Conservation (phyloP, 2,113 vertebrate species). For the Leuciscus idus region DNA sequence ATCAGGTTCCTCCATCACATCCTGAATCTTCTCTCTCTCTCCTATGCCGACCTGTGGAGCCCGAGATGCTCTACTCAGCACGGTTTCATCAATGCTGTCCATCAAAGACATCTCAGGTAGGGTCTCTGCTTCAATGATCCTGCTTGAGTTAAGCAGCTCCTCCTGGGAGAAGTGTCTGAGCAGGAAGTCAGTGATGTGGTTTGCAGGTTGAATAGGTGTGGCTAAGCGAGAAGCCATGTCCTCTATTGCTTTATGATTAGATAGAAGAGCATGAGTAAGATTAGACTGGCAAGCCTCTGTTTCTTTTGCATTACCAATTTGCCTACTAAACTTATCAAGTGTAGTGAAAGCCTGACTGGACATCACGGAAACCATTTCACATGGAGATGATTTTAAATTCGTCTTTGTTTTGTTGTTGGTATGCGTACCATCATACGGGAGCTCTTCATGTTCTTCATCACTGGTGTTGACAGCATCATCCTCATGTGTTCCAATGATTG, state of each 20-base stretch:
- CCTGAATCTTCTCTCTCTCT: slow-evolving; percentile 1
- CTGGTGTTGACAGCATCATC: slow-evolving; percentile 70
- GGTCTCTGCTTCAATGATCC: slow-evolving; percentile 82
- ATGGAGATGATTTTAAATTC: neutral
- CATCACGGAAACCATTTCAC: neutral
- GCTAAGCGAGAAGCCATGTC: neutral
- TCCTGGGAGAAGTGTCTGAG: slow-evolving; percentile 78
- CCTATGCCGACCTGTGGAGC: neutral
- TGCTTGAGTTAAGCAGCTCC: slow-evolving; percentile 67
- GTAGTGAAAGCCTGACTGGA: neutral
- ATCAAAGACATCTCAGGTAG: slow-evolving; percentile 81
- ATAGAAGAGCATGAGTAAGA: slow-evolving; percentile 5
- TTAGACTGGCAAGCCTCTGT: neutral
- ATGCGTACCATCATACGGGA: slow-evolving; percentile 76
- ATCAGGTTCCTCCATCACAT: neutral
- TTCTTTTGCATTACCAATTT: neutral
- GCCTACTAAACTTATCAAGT: neutral
- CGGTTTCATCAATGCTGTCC: slow-evolving; percentile 77
- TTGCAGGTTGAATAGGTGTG: slow-evolving; percentile 47
- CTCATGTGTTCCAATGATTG: slow-evolving; percentile 34
- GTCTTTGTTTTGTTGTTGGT: slow-evolving; percentile 58
- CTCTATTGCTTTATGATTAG: slow-evolving; percentile 4
- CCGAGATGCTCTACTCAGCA: slow-evolving; percentile 56
- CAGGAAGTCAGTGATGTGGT: slow-evolving; percentile 73
- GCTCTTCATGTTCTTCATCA: slow-evolving; percentile 82